Conservation (phyloP, 2,797 vertebrate genomes). For the Pelochelys cantorii region DNA sequence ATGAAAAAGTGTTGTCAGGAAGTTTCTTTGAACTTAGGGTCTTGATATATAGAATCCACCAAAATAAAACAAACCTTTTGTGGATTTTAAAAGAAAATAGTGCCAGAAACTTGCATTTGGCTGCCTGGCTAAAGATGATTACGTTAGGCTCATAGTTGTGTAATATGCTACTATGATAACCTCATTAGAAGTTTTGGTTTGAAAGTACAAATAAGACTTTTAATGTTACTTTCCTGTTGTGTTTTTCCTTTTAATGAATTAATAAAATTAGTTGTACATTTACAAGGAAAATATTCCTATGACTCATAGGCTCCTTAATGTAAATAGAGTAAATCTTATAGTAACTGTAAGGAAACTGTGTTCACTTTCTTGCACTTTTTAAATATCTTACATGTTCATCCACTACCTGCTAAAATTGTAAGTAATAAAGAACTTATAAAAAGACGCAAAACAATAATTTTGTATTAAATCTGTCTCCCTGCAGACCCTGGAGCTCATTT, state of each 20-base stretch:
- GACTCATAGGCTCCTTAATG: not conserved
- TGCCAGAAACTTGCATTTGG: too few species aligned
- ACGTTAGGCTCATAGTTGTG: not conserved
- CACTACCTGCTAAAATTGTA: not conserved
- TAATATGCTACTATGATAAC: not conserved
- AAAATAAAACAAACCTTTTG: too few species aligned
- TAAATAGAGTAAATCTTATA: not conserved
- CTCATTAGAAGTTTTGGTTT: not conserved
- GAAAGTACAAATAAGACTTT: not conserved
- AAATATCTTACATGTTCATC: not conserved
- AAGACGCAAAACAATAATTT: not conserved
- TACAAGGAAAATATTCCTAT: not conserved
- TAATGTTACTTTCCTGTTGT: not conserved
- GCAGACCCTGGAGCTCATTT: not conserved
- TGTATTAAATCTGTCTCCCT: not conserved
- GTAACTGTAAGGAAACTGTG: not conserved
- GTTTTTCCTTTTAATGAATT: rapidly evolving
- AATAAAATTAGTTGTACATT: not conserved
- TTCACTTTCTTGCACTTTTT: not conserved
- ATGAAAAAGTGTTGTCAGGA: too few species aligned
- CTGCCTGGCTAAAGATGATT: too few species aligned
- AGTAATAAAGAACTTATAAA: not conserved
- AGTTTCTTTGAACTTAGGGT: too few species aligned
- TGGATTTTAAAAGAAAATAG: too few species aligned
- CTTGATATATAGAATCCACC: too few species aligned